Base-by-base conservation (phyloP, 2,888 invertebrate genomes). In the Drosophila affinis region DNA sequence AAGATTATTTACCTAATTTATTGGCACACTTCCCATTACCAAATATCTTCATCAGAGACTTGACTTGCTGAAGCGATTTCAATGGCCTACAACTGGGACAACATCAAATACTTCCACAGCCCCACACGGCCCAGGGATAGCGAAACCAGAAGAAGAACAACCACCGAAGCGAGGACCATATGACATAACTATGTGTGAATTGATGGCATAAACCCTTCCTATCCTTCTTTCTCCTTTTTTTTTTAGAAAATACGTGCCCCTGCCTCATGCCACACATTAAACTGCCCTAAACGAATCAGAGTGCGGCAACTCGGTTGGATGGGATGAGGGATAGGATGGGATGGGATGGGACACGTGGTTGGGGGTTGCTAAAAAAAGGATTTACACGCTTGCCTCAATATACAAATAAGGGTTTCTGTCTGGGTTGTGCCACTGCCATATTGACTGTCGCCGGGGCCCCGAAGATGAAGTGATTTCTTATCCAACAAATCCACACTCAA, bases 111-210 rank as follows among this genome's bases (percentile, higher is more conserved):
- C 62, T 63, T 64, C 45, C 24, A 62, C 51, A 65, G 61, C 58
- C 58, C 52, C 58, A 49, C n/a, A 39, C 27, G 27, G n/a, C n/a
- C 29, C 29, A 9, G 9, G 29, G 7, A 29, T 29, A 57, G 27
- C 52, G 47, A 53, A 70, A 69, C 71, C 44, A 56, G 62, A 48
- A 56, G 62, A 68, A 46, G 55, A 55, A 54, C 32, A 81, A 75
- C 63, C 75, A 76, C 59, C 63, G 72, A 58, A 32, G 39, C 55
- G 34, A 70, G 69, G 65, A 72, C 79, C 87, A 89, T 77, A 78
- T 87, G 84, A 86, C 82, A 81, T 83, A 88, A 89, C 80, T 72
- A 88, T 86, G 89, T 90, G 90, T 79, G 88, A 90, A 90, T 90
- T 84, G 85, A 87, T 87, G 82, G 81, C 75, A 73, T 82, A 76